These are phyloP conservation scores for Bombyx mori DNA, from an alignment of 1,140 invertebrate genomes.

Conservation along the genomic window ASM3026992v2 NC_085129.1:12886001-12886500, in stretches of 20 bases:
- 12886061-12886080: no score
- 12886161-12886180: constrained; percentile 10
- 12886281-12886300: neutral
- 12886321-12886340: no score
- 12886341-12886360: neutral
- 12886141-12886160: neutral
- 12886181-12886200: constrained; percentile 17
- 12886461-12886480: no score
- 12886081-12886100: no score
- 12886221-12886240: no score
- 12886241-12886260: neutral
- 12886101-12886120: no score
- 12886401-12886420: neutral
- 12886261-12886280: neutral
- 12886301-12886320: no score
- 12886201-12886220: constrained; percentile 8
- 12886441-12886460: no score
- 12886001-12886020: no score
- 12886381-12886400: neutral
- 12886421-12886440: neutral
- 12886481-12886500: no score
- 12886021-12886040: no score
- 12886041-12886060: no score
- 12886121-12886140: neutral
- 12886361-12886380: neutral